A percentile compares a stretch with the other conserved stretches of the same genome.
Conservation (phyloP, 2,797 vertebrate species). For the Sebastiscus tertius region DNA sequence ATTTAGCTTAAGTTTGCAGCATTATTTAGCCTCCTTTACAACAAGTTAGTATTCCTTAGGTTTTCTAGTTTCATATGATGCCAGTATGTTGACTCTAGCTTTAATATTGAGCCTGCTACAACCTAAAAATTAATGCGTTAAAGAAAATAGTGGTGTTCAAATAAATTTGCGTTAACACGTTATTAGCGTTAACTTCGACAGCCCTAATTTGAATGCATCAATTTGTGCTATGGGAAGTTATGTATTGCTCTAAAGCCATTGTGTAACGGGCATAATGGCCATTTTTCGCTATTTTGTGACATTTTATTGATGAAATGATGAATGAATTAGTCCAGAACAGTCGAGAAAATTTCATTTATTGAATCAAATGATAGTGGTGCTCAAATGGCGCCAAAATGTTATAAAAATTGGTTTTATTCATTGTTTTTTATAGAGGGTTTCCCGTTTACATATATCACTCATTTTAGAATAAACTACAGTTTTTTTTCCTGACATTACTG, state of each 20-base stretch:
- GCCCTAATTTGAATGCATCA: not conserved
- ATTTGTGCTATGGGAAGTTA: not conserved
- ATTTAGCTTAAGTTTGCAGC: too few species aligned
- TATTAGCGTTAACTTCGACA: too few species aligned
- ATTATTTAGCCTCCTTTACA: too few species aligned
- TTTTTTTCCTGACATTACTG: not conserved
- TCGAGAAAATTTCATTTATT: not conserved
- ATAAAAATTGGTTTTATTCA: not conserved
- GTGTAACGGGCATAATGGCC: not conserved
- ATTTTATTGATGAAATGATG: not conserved
- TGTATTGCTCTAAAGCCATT: not conserved
- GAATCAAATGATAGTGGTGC: not conserved
- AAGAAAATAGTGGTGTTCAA: too few species aligned
- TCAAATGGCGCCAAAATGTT: not conserved
- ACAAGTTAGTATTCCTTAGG: too few species aligned
- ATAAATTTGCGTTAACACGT: too few species aligned
- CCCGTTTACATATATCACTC: too few species aligned
- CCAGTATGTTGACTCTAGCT: too few species aligned
- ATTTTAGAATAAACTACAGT: too few species aligned
- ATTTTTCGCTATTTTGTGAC: not conserved
- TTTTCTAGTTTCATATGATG: too few species aligned
- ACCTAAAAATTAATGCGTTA: too few species aligned
- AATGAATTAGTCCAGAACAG: not conserved
- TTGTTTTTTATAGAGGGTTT: not conserved
- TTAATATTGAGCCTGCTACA: too few species aligned